phyloP scores from a whole-genome alignment of 2,113 vertebrate genomes.

The Notarius lentiginosus region DNA sequence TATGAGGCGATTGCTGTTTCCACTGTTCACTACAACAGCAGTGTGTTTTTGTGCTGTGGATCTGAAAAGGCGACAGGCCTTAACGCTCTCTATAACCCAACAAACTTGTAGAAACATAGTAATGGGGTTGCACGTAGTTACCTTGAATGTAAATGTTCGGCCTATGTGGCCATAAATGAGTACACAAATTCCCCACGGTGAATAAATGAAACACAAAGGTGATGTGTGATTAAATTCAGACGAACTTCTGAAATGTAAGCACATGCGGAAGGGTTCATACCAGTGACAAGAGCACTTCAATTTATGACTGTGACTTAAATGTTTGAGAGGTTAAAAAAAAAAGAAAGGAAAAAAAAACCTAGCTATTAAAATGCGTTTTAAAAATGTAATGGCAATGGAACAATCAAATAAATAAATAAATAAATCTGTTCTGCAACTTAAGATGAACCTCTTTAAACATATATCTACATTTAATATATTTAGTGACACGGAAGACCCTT shows the following conservation, averaged over 20 bases:
- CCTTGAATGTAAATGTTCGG: neutral
- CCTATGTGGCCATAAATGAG: neutral
- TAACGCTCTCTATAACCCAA: neutral
- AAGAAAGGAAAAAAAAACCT: conserved; percentile 49
- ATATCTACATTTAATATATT: conserved; percentile 74
- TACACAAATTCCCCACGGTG: neutral
- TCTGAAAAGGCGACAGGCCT: neutral
- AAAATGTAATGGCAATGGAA: conserved; percentile 62
- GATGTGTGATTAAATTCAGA: neutral
- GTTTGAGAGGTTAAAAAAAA: neutral
- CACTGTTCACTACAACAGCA: neutral
- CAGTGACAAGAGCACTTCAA: neutral
- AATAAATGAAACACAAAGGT: neutral
- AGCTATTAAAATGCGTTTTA: conserved; percentile 13
- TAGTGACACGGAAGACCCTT: conserved; percentile 70
- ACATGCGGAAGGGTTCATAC: neutral
- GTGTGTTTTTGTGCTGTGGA: neutral
- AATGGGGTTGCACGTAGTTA: neutral
- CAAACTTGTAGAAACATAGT: neutral
- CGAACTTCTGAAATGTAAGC: neutral
- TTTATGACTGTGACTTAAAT: neutral
- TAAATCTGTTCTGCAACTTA: conserved; percentile 58
- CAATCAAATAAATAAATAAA: conserved; percentile 38
- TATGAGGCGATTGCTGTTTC: neutral
- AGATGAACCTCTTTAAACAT: conserved; percentile 65